Evolutionary conservation across 2,797 vertebrate species (phyloP), one percentile per base, ranked within the genome.

Genomic region (Phyllotis vaccarum): DNA sequence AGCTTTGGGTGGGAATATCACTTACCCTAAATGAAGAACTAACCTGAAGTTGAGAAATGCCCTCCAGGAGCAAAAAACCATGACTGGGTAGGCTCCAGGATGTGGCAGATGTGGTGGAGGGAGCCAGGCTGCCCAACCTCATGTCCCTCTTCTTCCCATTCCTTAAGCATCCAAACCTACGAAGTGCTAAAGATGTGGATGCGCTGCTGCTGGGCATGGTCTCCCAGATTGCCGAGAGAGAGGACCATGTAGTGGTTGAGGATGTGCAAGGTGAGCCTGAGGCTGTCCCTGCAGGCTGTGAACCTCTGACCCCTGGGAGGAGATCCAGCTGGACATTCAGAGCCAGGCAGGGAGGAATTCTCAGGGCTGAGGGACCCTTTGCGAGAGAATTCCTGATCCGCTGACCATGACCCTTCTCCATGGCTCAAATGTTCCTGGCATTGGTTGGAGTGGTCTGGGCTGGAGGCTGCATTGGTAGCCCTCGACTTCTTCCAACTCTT

Each of bases 151-250:
- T 52, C 56, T 56, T 31, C 24, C 19, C 1, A 22, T 72, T 43
- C 54, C 83, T 96, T 80, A 98, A 99, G 99, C 98, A 98, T 60
- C 94, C 97, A 0, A 98, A 98, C 91, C 72, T 99, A 91, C 97
- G 97, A 91, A 98, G 93, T 22, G 94, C 97, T 66, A 96, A 98
- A 43, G 99, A 99, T 46, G 92, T 99, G 52, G 99, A 99, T 2
- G 97, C 98, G 0, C 98, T 99, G n/a, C 95, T 99, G 74, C 98
- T 99, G 98, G 99, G 99, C 62, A 99, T 99, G 99, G 98, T 99
- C 80, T 99, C 99, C 1, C 99, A 99, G 98, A 99, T 99, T 0
- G 98, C 99, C 0, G 99, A 99, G 97, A 98, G 21, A 97, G 99
- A 99, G 97, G 99, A 99, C 98, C 98, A 99, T 52, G 82, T 99